Conservation (phyloP, 2,113 vertebrate genomes). For the Edolisoma coerulescens region DNA sequence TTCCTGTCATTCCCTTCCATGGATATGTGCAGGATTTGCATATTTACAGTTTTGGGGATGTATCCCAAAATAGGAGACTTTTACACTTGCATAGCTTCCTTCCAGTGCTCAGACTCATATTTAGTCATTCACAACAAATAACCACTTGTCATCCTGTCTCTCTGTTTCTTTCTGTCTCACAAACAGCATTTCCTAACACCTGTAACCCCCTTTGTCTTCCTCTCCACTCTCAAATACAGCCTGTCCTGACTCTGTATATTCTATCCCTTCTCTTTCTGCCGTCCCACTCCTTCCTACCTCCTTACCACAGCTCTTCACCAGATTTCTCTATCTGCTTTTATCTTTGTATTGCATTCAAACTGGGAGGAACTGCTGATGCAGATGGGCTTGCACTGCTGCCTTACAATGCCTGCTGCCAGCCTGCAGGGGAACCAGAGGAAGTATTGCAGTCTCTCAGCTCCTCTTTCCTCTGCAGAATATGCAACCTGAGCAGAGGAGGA, state of each 20-base stretch:
- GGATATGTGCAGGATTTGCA: neutral
- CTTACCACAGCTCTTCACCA: neutral
- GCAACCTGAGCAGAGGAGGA: neutral
- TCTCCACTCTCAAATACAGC: neutral
- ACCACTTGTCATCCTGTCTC: neutral
- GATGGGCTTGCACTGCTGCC: neutral
- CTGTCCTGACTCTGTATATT: neutral
- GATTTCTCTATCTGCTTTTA: slow-evolving; percentile 9
- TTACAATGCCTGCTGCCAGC: neutral
- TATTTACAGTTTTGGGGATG: neutral
- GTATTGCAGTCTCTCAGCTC: neutral
- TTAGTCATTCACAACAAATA: neutral
- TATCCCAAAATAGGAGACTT: neutral
- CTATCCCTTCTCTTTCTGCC: neutral
- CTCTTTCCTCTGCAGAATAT: neutral
- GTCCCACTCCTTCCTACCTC: slow-evolving; percentile 1
- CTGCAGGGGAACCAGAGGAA: neutral
- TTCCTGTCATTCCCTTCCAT: neutral
- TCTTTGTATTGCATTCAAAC: slow-evolving; percentile 4
- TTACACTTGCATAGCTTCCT: neutral
- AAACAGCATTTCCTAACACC: neutral
- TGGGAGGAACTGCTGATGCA: neutral
- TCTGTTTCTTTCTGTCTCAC: slow-evolving; percentile 6
- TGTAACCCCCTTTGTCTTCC: neutral
- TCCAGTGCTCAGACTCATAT: neutral